Conservation (phyloP, 2,113 vertebrate genomes). For the Pluvialis apricaria region DNA sequence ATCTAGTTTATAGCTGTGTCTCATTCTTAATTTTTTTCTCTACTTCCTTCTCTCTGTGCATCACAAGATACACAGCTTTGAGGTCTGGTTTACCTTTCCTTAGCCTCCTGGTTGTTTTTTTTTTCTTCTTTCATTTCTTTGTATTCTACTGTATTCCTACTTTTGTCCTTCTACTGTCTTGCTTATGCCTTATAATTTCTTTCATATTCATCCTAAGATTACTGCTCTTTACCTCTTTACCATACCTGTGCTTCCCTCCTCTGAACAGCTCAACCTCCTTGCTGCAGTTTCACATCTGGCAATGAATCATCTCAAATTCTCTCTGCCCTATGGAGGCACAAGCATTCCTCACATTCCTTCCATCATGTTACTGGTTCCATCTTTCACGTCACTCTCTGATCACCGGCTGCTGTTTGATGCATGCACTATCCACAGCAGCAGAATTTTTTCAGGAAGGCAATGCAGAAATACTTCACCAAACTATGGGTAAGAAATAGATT, state of each 20-base stretch:
- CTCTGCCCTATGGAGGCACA: background rate
- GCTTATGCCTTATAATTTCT: background rate
- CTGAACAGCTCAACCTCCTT: background rate
- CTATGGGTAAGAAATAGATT: background rate
- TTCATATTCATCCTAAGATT: background rate
- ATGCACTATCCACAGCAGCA: background rate
- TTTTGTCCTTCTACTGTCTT: background rate
- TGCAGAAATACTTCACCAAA: background rate
- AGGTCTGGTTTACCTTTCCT: background rate
- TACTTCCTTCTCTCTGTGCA: background rate
- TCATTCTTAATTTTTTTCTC: background rate
- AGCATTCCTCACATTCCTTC: background rate
- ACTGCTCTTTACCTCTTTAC: background rate
- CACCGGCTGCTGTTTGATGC: background rate
- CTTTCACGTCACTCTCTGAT: background rate
- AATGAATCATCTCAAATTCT: background rate
- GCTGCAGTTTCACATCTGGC: background rate
- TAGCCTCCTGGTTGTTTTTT: background rate
- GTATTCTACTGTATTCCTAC: background rate
- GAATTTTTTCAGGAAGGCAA: background rate
- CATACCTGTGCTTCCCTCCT: background rate
- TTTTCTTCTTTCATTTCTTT: background rate
- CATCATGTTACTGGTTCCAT: background rate
- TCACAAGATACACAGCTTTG: background rate
- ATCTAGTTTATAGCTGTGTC: background rate